Conservation (phyloP, 2,888 invertebrate genomes). For the Watsonalla binaria region DNA sequence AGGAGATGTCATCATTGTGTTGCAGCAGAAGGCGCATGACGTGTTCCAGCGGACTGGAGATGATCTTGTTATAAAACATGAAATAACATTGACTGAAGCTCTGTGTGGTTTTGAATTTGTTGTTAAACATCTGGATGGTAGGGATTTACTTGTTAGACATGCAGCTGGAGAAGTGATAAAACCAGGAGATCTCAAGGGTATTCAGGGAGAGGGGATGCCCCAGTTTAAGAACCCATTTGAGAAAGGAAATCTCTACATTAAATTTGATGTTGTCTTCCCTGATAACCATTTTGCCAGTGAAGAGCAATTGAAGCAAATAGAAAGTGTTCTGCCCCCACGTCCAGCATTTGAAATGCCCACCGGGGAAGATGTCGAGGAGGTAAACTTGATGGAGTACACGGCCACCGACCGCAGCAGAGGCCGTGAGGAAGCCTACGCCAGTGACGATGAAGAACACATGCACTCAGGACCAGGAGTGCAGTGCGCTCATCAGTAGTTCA, state of each 20-base stretch:
- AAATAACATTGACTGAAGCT: slow-evolving; percentile 90
- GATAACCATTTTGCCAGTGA: slow-evolving; percentile 86
- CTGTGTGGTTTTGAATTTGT: slow-evolving; percentile 92
- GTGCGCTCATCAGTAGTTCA: slow-evolving; percentile 88
- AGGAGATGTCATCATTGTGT: slow-evolving; percentile 93
- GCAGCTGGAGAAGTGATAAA: slow-evolving; percentile 90
- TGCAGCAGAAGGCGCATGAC: slow-evolving; percentile 89
- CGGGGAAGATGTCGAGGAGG: slow-evolving; percentile 92
- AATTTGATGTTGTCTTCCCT: slow-evolving; percentile 93
- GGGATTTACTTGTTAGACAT: slow-evolving; percentile 87
- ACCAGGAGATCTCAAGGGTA: slow-evolving; percentile 87
- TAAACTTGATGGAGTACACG: slow-evolving; percentile 87
- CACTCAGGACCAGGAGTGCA: slow-evolving; percentile 82
- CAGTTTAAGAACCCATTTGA: slow-evolving; percentile 89
- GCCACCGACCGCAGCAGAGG: slow-evolving; percentile 76
- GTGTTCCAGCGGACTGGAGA: slow-evolving; percentile 87
- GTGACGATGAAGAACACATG: slow-evolving; percentile 80
- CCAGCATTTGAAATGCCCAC: slow-evolving; percentile 84
- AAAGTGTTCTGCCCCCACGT: slow-evolving; percentile 85
- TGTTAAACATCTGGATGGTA: slow-evolving; percentile 93
- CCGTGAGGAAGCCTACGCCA: slow-evolving; percentile 85
- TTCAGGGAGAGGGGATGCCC: slow-evolving; percentile 95
- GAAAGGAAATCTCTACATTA: slow-evolving; percentile 91
- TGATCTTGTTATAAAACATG: slow-evolving; percentile 85
- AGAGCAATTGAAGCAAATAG: slow-evolving; percentile 82